Base-by-base conservation (phyloP, 2,888 invertebrate species). In the Operophtera brumata region DNA sequence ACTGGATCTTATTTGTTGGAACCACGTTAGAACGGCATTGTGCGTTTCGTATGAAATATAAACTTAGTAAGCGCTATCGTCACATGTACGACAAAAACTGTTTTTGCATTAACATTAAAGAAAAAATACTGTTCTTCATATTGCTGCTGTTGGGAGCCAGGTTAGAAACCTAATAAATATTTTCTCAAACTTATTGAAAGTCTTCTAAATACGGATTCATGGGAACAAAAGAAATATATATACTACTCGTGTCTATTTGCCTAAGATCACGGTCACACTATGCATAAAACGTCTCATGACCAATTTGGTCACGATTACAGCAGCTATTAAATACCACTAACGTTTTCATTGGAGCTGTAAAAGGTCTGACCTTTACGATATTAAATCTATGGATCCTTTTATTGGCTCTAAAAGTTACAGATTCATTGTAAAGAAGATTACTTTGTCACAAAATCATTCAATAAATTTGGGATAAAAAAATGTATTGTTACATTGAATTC, bases 341-440 rank as follows among this genome's bases (percentile, higher is more conserved):
- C 37, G 40, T 54, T 63, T 63, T 59, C 47, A 57, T 57, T 61
- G 57, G 48, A 10, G 37, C 28, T 55, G 42, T 61, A 55, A 57
- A 59, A 54, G 44, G 34, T 42, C 34, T 60, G 58, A 64, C 60
- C 58, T 64, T 64, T 59, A 39, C 51, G 50, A 50, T 57, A 59
- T 60, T 59, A 54, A 56, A 48, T 60, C 48, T 48, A 40, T 52
- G 42, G 53, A 54, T 55, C 54, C 44, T 61, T 62, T 64, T 55
- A 62, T 55, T 57, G 48, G 44, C 49, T 45, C 47, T 49, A 54
- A 59, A 62, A 59, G 39, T 54, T 50, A 50, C 39, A 54, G 4
- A 3, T 20, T 20, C 2, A 3, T 20, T 20, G 41, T 36, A 41
- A 50, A 34, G 13, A 37, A 48, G 26, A 10, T 34, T 46, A 47